These are phyloP conservation scores for Prinia subflava DNA, from an alignment of 2,113 vertebrate genomes.

Conservation along the genomic window DNA sequence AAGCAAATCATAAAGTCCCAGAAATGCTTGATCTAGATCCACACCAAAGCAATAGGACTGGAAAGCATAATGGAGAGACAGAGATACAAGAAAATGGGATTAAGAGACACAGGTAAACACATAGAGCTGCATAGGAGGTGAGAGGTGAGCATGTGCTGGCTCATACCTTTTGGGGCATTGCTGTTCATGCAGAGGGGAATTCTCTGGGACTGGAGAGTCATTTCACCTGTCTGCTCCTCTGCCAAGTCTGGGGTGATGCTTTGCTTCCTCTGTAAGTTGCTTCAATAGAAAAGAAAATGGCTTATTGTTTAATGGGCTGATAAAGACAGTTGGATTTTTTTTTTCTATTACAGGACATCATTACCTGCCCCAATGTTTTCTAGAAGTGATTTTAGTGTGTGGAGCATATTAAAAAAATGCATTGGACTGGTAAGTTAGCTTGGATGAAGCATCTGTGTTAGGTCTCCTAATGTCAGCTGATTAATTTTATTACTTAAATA, in stretches of 20 bases:
- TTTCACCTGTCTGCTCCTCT: not conserved
- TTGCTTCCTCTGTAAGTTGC: not conserved
- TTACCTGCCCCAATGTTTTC: slow-evolving; percentile 93
- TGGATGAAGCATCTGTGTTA: not conserved
- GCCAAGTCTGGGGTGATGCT: not conserved
- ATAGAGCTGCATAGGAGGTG: fast-evolving
- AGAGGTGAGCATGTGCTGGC: not conserved
- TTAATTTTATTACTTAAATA: not conserved
- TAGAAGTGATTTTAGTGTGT: slow-evolving; percentile 90
- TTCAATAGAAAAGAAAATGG: not conserved
- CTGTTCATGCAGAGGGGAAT: not conserved
- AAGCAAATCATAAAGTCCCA: slow-evolving; percentile 81
- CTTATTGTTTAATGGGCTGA: not conserved
- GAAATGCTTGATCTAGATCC: slow-evolving; percentile 72
- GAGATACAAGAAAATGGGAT: slow-evolving; percentile 88
- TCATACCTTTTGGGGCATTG: not conserved
- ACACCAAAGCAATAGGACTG: slow-evolving; percentile 55
- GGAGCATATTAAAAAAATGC: slow-evolving; percentile 96
- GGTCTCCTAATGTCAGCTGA: not conserved
- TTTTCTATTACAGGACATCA: slow-evolving; percentile 73
- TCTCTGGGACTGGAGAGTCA: not conserved
- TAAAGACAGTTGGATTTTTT: not conserved
- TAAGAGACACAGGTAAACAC: slow-evolving; percentile 90
- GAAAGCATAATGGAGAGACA: slow-evolving; percentile 77
- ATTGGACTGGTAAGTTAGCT: slow-evolving; percentile 88